Evolutionary conservation across 2,113 vertebrate genomes (phyloP), one percentile per base, ranked within the genome.

Genomic region (Bettongia penicillata): DNA sequence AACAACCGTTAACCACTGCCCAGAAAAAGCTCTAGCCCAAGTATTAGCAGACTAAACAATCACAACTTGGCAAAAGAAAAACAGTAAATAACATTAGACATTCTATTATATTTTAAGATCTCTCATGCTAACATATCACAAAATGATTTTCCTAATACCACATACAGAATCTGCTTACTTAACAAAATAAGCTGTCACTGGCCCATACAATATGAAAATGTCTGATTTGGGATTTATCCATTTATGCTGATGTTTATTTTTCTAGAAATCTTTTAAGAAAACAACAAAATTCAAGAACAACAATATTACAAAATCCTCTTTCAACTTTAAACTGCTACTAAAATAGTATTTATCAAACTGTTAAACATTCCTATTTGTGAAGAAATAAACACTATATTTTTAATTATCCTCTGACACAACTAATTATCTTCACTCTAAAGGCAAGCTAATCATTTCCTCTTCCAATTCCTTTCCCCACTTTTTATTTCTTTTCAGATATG

Each of bases 1-100:
- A 99, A 99, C 99, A 99, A 99, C 98, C 98, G 97, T 98, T 99
- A 99, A 99, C 98, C 98, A 98, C 98, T 98, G 98, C 98, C 98
- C 98, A 99, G 98, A 99, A 99, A 99, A 99, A 99, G 98, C 97
- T 97, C 98, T 89, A 97, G 98, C 98, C 99, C 99, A 99, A 99
- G 99, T 98, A 99, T 99, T 98, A 99, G 99, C 98, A 99, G 99
- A 99, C 99, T 99, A 99, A 99, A 99, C 99, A 99, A 99, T 99
- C 98, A 97, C 98, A 98, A 98, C 96, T 97, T 98, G 96, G 99
- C 99, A 99, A 99, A 98, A 98, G 97, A 97, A 99, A 99, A 99
- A 99, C 98, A 99, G 99, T 99, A 99, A 99, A 99, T 99, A 99
- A 99, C 98, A 99, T 99, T 96, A 98, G 97, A 99, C 98, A 98